phyloP scores from a whole-genome alignment of 1,140 invertebrate species.

The Eueides isabella region DNA sequence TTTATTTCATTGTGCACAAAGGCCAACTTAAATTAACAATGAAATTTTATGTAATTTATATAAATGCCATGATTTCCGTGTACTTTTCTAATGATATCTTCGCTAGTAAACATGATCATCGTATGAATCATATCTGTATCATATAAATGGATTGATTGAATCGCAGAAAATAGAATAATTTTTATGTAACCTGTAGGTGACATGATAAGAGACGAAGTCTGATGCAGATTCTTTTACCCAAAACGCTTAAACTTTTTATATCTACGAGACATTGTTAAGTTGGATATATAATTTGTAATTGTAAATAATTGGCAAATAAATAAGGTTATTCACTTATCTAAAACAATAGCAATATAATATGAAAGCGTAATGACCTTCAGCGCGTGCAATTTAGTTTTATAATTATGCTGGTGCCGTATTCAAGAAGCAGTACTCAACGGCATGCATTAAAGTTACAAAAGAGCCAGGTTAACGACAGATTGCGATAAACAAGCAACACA shows the following conservation, averaged over 20 bases:
- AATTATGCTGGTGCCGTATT: slow-evolving; percentile 47
- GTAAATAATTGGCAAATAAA: background rate
- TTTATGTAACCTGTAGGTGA: background rate
- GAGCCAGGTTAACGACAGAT: slow-evolving; percentile 64
- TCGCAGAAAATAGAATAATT: background rate
- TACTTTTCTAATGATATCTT: slow-evolving; percentile 7
- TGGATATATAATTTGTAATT: background rate
- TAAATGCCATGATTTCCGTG: slow-evolving; percentile 35
- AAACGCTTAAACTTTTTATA: too few species aligned
- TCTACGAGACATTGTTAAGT: too few species aligned
- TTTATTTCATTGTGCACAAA: slow-evolving; percentile 41
- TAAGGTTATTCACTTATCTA: slow-evolving; percentile 15
- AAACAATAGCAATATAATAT: slow-evolving; percentile 19
- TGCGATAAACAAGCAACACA: slow-evolving; percentile 50
- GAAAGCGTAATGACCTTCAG: slow-evolving; percentile 46
- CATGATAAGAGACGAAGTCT: too few species aligned
- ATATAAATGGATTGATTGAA: background rate
- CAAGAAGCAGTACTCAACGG: slow-evolving; percentile 38
- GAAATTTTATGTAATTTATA: slow-evolving; percentile 34
- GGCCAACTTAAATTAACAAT: slow-evolving; percentile 33
- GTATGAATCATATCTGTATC: background rate
- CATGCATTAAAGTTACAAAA: slow-evolving; percentile 55
- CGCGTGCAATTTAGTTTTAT: slow-evolving; percentile 48
- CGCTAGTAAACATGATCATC: background rate
- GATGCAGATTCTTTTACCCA: too few species aligned